Evolutionary conservation across 2,113 vertebrate genomes (phyloP).

Genomic region (Circaetus gallicus): DNA sequence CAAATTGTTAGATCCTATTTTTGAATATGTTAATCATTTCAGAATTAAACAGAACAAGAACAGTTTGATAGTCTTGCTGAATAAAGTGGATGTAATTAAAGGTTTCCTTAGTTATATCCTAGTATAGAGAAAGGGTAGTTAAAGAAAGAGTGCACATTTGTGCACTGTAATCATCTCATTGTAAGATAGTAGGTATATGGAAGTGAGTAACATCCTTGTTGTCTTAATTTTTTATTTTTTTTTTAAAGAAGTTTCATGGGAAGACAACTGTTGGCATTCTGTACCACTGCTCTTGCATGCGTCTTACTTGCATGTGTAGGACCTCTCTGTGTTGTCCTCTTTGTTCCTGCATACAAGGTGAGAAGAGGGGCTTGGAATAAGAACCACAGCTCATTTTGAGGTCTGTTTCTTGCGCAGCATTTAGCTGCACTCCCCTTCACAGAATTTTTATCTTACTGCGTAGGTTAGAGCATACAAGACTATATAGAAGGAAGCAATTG

Average conservation of each 20-base stretch:
- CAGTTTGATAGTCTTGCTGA: slow-evolving; percentile 25
- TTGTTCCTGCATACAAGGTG: neutral
- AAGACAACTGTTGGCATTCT: neutral
- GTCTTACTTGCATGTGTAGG: neutral
- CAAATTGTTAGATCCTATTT: slow-evolving; percentile 55
- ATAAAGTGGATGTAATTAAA: slow-evolving; percentile 27
- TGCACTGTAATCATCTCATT: neutral
- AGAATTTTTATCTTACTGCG: neutral
- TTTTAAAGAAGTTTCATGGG: neutral
- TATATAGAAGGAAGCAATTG: neutral
- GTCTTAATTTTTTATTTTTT: neutral
- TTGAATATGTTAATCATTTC: slow-evolving; percentile 7
- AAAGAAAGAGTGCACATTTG: neutral
- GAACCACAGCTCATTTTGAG: neutral
- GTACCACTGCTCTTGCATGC: neutral
- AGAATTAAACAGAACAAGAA: slow-evolving; percentile 24
- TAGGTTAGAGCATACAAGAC: neutral
- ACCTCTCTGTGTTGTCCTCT: neutral
- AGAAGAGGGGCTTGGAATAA: neutral
- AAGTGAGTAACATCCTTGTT: neutral
- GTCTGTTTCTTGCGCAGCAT: neutral
- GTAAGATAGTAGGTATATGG: neutral
- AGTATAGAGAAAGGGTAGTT: neutral
- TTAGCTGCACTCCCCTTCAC: neutral
- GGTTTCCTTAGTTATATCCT: slow-evolving; percentile 12